Conservation (phyloP, 1,140 invertebrate species). For the Melanaphis sacchari region DNA sequence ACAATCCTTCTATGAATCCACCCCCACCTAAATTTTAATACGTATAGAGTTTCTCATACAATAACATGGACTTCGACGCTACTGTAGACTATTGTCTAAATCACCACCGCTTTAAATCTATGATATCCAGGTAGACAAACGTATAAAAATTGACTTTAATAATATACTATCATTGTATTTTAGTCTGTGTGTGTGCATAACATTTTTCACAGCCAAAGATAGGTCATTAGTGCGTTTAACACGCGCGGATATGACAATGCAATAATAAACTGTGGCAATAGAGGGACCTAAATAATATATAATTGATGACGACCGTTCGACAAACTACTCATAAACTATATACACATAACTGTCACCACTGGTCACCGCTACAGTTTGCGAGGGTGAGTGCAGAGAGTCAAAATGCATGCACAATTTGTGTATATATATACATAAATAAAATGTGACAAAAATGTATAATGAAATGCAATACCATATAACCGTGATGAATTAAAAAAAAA, state of each 20-base stretch:
- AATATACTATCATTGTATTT: background rate
- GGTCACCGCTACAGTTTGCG: background rate
- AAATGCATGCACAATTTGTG: background rate
- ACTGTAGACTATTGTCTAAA: background rate
- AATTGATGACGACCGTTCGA: constrained; percentile 44
- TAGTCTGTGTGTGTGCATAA: background rate
- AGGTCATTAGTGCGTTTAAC: constrained; percentile 37
- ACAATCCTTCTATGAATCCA: too few species aligned
- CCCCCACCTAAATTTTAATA: too few species aligned
- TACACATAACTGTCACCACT: background rate
- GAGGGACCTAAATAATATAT: constrained; percentile 2
- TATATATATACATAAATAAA: background rate
- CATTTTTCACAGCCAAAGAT: background rate
- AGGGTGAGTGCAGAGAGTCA: background rate
- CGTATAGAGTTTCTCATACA: too few species aligned
- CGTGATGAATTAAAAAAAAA: background rate
- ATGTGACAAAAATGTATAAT: background rate
- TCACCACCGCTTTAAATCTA: background rate
- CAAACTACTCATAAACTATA: background rate
- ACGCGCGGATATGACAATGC: background rate
- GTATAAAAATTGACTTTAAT: background rate
- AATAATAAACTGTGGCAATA: background rate
- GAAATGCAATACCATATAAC: background rate
- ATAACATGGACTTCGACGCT: too few species aligned
- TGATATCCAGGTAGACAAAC: background rate